A percentile compares a stretch with the other conserved stretches of the same genome.
phyloP scores from a whole-genome alignment of 2,797 vertebrate genomes.

The Gadopsis marmoratus region DNA sequence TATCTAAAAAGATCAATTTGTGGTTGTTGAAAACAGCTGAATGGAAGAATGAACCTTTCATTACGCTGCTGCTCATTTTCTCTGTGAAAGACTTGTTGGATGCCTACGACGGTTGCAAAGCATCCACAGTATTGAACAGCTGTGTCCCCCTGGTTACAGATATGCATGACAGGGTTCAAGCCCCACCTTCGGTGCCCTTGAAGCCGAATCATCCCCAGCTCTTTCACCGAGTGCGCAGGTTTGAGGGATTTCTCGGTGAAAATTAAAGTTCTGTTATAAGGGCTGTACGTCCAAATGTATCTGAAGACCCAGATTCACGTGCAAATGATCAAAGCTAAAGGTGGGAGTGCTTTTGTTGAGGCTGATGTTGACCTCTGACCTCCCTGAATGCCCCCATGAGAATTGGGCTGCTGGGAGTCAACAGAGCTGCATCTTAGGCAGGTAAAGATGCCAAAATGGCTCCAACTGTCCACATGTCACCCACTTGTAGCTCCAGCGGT shows the following conservation, averaged over 20 bases:
- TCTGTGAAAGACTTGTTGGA: background rate
- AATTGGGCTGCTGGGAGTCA: background rate
- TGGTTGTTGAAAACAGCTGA: background rate
- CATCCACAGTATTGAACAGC: slow-evolving; percentile 3
- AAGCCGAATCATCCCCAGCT: slow-evolving; percentile 4
- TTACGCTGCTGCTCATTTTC: background rate
- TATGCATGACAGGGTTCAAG: slow-evolving; percentile 17
- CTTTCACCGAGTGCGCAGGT: background rate
- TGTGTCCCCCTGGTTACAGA: slow-evolving; percentile 19
- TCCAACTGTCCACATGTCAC: background rate
- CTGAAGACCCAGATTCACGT: background rate
- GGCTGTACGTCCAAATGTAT: background rate
- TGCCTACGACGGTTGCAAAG: background rate
- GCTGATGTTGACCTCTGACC: slow-evolving; percentile 40
- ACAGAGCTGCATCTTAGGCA: too few relatives aligned
- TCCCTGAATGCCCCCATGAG: background rate
- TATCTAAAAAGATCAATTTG: slow-evolving; percentile 18
- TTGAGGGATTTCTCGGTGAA: background rate
- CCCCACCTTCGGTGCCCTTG: slow-evolving; percentile 18
- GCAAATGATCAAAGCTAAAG: background rate
- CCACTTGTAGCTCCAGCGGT: slow-evolving; percentile 49
- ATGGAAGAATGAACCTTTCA: background rate
- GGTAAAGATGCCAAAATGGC: slow-evolving; percentile 5
- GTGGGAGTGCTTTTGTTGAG: background rate
- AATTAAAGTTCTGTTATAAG: background rate